Evolutionary conservation across 2,113 vertebrate species (phyloP), one percentile per base, ranked within the genome.

Genomic region (Lophotis ruficrista): DNA sequence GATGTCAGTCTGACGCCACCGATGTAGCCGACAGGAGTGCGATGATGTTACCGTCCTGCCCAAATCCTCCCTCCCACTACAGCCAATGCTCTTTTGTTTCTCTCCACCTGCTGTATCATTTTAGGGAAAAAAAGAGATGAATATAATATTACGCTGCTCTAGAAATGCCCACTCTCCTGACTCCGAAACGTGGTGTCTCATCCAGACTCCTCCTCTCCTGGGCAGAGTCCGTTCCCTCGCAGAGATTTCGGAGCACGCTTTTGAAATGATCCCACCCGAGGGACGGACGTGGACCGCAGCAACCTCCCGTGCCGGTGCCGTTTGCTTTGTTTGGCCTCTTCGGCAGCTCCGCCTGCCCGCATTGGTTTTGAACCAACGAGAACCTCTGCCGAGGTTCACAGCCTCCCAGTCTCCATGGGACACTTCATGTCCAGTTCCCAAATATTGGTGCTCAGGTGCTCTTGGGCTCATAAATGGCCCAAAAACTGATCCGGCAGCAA

Each of bases 221-320:
- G 56, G 57, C 70, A 87, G 61, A 53, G 33, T 3, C 37, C 71
- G n/a, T 7, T 85, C 7, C 57, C 35, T 56, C 0, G 0, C 53
- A 56, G 56, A 22, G 47, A 54, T 71, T 72, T 23, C 41, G 80
- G 64, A 61, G 33, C 19, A 16, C 0, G 1, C 4, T 78, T 84
- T 71, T 62, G 79, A 30, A 64, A 30, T 6, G 4, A 24, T 43
- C 33, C 37, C 30, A 20, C 7, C 3, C 62, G 50, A 51, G 25
- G 41, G 30, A 35, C 2, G 6, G 64, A 23, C n/a, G 27, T 22
- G 1, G 4, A 37, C 17, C 10, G 5, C 31, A 71, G n/a, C 20
- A 14, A 12, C 23, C 14, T 24, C 9, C 25, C 0, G 0, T 10
- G 10, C 76, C 57, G 53, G 35, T 6, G 4, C 37, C 10, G 3